A percentile compares a stretch with the other conserved stretches of the same genome.
Conservation (phyloP, 2,113 vertebrate species). For the Lathamus discolor region DNA sequence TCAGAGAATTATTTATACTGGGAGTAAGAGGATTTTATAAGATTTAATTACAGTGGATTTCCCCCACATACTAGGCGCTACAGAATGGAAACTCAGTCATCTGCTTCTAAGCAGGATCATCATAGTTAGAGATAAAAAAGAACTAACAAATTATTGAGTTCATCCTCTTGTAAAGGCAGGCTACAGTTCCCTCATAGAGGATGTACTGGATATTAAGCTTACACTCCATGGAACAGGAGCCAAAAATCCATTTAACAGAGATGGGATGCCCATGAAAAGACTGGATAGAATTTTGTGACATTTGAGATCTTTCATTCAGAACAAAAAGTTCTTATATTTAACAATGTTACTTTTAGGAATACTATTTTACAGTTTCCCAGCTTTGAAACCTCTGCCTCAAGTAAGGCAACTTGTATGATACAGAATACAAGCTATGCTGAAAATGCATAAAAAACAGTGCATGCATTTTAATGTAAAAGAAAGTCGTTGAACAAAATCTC, state of each 20-base stretch:
- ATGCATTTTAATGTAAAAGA: background rate
- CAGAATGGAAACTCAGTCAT: slow-evolving; percentile 12
- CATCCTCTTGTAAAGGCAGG: background rate
- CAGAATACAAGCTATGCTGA: background rate
- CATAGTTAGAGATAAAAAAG: background rate
- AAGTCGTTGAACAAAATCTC: background rate
- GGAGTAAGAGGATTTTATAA: slow-evolving; percentile 34
- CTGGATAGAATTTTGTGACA: background rate
- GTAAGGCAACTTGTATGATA: background rate
- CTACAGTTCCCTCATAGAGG: background rate
- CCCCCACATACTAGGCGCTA: background rate
- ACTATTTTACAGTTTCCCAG: background rate
- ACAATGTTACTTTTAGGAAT: background rate
- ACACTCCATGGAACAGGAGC: background rate
- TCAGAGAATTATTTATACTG: slow-evolving; percentile 1
- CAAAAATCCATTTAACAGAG: background rate
- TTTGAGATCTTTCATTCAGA: background rate
- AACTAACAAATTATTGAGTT: background rate
- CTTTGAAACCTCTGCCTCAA: background rate
- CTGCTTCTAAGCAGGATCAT: slow-evolving; percentile 34
- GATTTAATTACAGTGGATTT: slow-evolving; percentile 43
- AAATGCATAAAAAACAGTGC: background rate
- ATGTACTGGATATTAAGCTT: background rate
- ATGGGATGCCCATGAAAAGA: background rate
- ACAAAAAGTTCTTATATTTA: background rate